phyloP scores from a whole-genome alignment of 2,113 vertebrate genomes.

The Hucho hucho region DNA sequence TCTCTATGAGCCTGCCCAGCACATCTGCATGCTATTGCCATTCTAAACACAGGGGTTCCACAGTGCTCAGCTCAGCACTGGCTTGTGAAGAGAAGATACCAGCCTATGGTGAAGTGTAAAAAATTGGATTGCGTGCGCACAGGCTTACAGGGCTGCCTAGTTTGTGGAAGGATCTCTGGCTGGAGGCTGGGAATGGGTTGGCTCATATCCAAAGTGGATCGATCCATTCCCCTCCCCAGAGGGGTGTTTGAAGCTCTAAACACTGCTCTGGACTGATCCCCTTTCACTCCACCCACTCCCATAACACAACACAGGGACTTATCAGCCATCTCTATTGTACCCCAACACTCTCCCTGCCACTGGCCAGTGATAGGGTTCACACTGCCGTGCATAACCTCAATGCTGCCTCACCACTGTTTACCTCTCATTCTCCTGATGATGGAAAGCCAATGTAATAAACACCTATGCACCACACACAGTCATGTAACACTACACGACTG shows the following conservation, averaged over 20 bases:
- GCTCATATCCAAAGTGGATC: slow-evolving; percentile 54
- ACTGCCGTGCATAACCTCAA: slow-evolving; percentile 16
- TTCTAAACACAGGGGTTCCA: slow-evolving; percentile 17
- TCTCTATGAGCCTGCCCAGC: slow-evolving; percentile 23
- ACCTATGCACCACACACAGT: background rate
- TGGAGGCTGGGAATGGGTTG: slow-evolving; percentile 42
- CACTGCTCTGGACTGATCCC: slow-evolving; percentile 65
- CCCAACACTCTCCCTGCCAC: slow-evolving; percentile 29
- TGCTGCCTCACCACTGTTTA: slow-evolving; percentile 5
- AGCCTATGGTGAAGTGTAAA: slow-evolving; percentile 13
- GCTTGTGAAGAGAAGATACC: slow-evolving; percentile 6
- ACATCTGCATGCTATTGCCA: slow-evolving; percentile 42
- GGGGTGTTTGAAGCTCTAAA: slow-evolving; percentile 64
- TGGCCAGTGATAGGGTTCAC: slow-evolving; percentile 51
- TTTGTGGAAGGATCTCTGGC: slow-evolving; percentile 36
- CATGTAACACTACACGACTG: background rate
- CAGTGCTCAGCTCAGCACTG: slow-evolving; percentile 14
- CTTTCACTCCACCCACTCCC: slow-evolving; percentile 61
- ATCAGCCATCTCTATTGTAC: slow-evolving; percentile 58
- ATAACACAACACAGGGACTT: slow-evolving; percentile 50
- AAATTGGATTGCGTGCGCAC: slow-evolving; percentile 20
- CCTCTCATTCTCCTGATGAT: background rate
- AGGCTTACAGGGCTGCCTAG: slow-evolving; percentile 51
- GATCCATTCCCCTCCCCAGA: slow-evolving; percentile 62
- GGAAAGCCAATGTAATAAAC: no score